A percentile compares a stretch with the other conserved stretches of the same genome.
These are phyloP conservation scores for Cynopterus sphinx DNA, from an alignment of 2,797 vertebrate species.

Conservation along the genomic window DNA sequence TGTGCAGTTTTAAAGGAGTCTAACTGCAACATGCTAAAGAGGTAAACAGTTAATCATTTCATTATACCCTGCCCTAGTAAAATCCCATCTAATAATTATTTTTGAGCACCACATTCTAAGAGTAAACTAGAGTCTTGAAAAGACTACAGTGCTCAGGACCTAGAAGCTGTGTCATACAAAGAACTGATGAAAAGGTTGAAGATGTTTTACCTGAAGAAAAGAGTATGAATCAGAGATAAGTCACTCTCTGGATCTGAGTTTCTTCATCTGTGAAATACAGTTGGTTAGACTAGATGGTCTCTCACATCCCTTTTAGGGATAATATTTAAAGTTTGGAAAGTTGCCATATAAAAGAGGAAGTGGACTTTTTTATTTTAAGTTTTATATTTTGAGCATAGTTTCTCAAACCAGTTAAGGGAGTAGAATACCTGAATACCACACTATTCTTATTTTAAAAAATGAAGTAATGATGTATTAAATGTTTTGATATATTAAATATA, in stretches of 20 bases:
- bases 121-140: background rate
- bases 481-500: background rate
- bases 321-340: constrained; percentile 50
- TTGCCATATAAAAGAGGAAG: constrained; percentile 20
- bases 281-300: background rate
- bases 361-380: background rate
- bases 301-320: background rate
- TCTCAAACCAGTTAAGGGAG: constrained; percentile 26
- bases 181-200: constrained; percentile 7
- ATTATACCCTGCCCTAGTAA: background rate
- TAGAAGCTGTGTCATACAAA: background rate
- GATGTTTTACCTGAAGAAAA: constrained; percentile 15
- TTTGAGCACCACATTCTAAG: constrained; percentile 18
- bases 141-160: background rate
- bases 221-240: background rate
- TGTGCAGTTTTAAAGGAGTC: background rate
- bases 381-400: background rate
- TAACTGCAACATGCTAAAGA: background rate
- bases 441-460: constrained; percentile 16
- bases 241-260: constrained; percentile 8
- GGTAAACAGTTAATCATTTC: background rate
- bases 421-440: constrained; percentile 26
- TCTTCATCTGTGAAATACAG: constrained; percentile 12
- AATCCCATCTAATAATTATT: background rate
- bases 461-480: background rate